Conservation (phyloP, 2,113 vertebrate species). For the Pipa parva region DNA sequence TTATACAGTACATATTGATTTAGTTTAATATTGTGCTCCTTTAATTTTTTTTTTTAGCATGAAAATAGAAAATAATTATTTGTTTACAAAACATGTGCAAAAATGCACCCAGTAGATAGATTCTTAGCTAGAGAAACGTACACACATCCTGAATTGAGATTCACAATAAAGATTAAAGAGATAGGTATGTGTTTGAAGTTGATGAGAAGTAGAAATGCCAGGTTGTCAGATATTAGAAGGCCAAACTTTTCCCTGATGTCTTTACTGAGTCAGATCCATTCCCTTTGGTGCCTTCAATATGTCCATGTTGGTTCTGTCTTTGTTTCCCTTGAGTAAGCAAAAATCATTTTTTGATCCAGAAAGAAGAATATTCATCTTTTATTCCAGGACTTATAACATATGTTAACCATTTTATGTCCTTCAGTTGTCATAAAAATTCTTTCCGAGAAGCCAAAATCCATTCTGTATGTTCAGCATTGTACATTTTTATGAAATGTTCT, state of each 20-base stretch:
- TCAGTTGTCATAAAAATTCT: not conserved
- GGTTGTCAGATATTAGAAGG: conserved; percentile 13
- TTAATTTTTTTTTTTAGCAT: no score
- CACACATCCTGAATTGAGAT: no score
- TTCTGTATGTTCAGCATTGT: not conserved
- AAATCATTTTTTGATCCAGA: conserved; percentile 1
- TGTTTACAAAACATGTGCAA: no score
- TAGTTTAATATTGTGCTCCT: no score
- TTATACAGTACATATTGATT: no score
- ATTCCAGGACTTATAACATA: not conserved
- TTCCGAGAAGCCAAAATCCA: not conserved
- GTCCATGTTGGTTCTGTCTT: conserved; percentile 12
- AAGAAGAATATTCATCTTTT: conserved; percentile 1
- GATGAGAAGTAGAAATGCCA: conserved; percentile 3
- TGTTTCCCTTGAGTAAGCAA: not conserved
- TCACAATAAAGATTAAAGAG: conserved; percentile 3
- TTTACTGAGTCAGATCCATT: conserved; percentile 18
- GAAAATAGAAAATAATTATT: no score
- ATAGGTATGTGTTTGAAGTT: conserved; percentile 2
- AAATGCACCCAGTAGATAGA: no score
- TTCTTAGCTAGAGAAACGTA: no score
- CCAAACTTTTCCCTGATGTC: conserved; percentile 14
- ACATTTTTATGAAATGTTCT: not conserved
- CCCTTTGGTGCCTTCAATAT: conserved; percentile 2
- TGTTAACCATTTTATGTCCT: not conserved